Evolutionary conservation across 2,113 vertebrate species (phyloP).

Genomic region (Caloenas nicobarica): DNA sequence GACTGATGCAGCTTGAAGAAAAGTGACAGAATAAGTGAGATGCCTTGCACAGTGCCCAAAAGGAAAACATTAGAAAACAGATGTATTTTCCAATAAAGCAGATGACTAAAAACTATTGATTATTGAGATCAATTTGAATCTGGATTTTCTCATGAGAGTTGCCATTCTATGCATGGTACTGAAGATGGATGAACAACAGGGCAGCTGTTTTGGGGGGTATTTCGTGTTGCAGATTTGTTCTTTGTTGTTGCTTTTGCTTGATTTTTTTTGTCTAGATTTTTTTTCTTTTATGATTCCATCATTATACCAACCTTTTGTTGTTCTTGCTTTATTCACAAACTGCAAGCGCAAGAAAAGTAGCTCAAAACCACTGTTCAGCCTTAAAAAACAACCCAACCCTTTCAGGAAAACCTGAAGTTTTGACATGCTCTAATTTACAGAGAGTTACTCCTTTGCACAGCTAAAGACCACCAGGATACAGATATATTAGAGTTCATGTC

Average conservation of each 20-base stretch:
- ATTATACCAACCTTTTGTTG: neutral
- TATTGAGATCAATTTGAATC: neutral
- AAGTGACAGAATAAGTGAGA: neutral
- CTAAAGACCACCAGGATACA: neutral
- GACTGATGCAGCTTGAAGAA: neutral
- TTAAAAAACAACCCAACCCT: neutral
- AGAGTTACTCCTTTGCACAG: neutral
- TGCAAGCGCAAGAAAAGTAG: neutral
- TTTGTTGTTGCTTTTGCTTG: neutral
- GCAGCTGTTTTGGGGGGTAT: neutral
- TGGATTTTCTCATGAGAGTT: neutral
- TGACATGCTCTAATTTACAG: neutral
- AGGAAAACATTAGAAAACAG: neutral
- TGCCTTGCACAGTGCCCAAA: neutral
- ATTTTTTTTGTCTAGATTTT: neutral
- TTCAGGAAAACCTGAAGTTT: neutral
- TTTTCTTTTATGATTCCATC: neutral
- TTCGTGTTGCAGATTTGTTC: no score
- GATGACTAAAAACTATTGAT: neutral
- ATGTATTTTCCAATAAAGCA: neutral
- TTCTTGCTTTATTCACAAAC: neutral
- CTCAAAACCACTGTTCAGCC: neutral
- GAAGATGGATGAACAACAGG: neutral
- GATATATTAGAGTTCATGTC: neutral
- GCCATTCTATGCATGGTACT: rapidly evolving